Evolutionary conservation across 1,140 invertebrate species (phyloP).

Genomic region (Coenobita brevimanus): DNA sequence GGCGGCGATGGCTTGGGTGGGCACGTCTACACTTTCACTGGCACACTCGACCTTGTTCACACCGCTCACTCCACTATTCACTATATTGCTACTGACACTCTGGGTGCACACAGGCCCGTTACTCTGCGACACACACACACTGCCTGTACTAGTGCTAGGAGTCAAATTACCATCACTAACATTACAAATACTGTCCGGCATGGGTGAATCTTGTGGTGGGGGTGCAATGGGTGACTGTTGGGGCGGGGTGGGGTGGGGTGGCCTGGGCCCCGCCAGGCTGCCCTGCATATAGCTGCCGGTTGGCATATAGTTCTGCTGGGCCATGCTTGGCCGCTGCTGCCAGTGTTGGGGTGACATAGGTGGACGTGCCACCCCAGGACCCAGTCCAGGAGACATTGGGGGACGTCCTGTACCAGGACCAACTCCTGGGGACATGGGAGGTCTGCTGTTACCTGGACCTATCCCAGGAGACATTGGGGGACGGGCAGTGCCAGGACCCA

Average conservation of each 20-base stretch:
- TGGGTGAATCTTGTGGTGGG: constrained; percentile 43
- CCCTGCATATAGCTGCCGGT: constrained; percentile 49
- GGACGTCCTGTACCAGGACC: constrained; percentile 33
- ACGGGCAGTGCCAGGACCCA: constrained; percentile 39
- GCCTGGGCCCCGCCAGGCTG: constrained; percentile 27
- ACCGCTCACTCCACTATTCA: constrained; percentile 52
- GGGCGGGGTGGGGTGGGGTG: constrained; percentile 7
- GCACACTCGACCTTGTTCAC: constrained; percentile 13
- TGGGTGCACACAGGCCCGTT: constrained; percentile 52
- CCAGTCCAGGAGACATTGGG: constrained; percentile 65
- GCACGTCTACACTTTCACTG: constrained; percentile 64
- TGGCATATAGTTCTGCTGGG: constrained; percentile 51
- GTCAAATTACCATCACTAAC: constrained; percentile 68
- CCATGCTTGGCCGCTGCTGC: constrained; percentile 38
- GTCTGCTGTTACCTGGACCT: constrained; percentile 10
- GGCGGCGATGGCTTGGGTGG: constrained; percentile 38
- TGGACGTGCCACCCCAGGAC: constrained; percentile 17
- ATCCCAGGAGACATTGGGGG: constrained; percentile 68
- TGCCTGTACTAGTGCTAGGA: constrained; percentile 55
- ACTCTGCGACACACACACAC: constrained; percentile 55
- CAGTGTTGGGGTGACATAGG: constrained; percentile 67
- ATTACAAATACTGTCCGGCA: constrained; percentile 66
- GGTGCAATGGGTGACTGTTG: constrained; percentile 37
- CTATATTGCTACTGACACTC: constrained; percentile 58
- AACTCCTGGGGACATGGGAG: constrained; percentile 45